Conservation (phyloP, 2,888 invertebrate genomes). For the Cephus sareptanus region DNA sequence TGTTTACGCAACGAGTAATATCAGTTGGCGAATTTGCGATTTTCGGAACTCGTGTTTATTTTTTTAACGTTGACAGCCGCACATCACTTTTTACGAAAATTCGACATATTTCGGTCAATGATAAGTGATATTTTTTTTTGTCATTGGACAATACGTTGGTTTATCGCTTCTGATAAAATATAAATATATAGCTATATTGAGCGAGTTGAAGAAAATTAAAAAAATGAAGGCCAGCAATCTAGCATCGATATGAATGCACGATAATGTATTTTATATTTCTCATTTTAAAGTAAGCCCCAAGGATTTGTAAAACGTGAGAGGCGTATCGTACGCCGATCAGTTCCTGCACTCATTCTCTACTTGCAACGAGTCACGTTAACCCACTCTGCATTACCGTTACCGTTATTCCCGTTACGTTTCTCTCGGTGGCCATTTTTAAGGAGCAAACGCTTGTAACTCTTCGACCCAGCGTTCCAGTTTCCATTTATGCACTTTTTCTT, state of each 20-base stretch:
- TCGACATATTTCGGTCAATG: not conserved
- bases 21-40: not conserved
- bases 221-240: not conserved
- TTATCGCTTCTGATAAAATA: not conserved
- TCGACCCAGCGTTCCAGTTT: not conserved
- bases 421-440: not conserved
- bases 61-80: not conserved
- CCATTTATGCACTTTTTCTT: not conserved
- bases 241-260: not conserved
- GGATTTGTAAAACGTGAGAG: not conserved
- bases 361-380: conserved; percentile 33
- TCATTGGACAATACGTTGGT: not conserved
- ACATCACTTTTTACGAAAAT: not conserved
- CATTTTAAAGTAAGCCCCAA: not conserved
- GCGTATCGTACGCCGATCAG: not conserved
- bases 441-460: not conserved
- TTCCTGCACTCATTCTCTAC: conserved; percentile 1
- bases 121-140: not conserved
- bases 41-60: not conserved
- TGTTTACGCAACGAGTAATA: not conserved
- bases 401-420: conserved; percentile 33
- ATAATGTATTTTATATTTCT: not conserved
- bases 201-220: not conserved
- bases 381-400: conserved; percentile 33
- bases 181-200: not conserved